phyloP scores from a whole-genome alignment of 2,888 invertebrate species.

The Hemistola chrysoprasaria region DNA sequence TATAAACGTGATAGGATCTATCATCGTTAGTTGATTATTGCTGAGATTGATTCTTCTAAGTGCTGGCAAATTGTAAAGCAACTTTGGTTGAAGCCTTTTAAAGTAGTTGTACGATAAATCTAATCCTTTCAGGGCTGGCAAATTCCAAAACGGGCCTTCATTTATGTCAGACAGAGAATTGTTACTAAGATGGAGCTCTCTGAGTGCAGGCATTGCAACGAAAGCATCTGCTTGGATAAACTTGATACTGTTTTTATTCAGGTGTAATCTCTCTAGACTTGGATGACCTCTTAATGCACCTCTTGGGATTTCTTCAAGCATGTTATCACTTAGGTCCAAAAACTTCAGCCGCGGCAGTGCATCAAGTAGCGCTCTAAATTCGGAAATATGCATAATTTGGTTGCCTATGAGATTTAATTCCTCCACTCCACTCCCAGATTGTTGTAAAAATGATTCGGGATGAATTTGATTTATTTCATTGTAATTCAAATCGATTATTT shows the following conservation, averaged over 20 bases:
- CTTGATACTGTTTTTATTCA: constrained; percentile 89
- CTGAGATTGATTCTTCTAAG: constrained; percentile 89
- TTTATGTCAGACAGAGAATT: constrained; percentile 90
- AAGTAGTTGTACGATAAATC: constrained; percentile 91
- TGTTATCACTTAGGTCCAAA: constrained; percentile 90
- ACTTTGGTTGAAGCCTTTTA: constrained; percentile 85
- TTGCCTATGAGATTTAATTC: constrained; percentile 90
- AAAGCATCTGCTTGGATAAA: constrained; percentile 90
- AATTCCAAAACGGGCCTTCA: constrained; percentile 91
- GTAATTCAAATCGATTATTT: constrained; percentile 88
- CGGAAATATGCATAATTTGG: constrained; percentile 88
- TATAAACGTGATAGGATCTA: constrained; percentile 89
- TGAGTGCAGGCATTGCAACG: constrained; percentile 90
- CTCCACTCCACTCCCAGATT: constrained; percentile 88
- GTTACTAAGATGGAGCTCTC: constrained; percentile 91
- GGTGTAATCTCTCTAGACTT: constrained; percentile 89
- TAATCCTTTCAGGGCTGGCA: constrained; percentile 91
- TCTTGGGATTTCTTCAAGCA: constrained; percentile 88
- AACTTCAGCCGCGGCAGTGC: constrained; percentile 89
- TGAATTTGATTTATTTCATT: constrained; percentile 90
- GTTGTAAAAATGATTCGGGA: constrained; percentile 90
- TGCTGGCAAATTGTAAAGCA: constrained; percentile 89
- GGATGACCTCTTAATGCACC: constrained; percentile 91
- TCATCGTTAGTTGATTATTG: constrained; percentile 85
- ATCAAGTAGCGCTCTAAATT: constrained; percentile 88